Evolutionary conservation across 2,797 vertebrate genomes (phyloP).

Genomic region (Diglossa cyanea): DNA sequence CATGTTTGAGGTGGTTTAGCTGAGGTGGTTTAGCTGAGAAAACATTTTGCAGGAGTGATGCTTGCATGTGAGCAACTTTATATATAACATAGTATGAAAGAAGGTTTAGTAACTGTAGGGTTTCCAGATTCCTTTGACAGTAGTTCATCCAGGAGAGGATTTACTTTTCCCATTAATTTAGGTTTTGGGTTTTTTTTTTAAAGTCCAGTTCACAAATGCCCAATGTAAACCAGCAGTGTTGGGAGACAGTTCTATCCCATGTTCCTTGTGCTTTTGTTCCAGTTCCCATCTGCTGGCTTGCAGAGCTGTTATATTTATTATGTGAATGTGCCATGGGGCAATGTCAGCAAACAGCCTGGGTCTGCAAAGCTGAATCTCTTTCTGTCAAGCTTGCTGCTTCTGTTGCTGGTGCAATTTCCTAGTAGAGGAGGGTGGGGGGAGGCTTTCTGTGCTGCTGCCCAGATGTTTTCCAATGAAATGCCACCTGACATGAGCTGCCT

Average conservation of each 20-base stretch:
- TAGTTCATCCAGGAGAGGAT: background rate
- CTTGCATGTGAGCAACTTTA: background rate
- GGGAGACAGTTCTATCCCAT: background rate
- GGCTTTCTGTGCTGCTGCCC: background rate
- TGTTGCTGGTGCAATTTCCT: background rate
- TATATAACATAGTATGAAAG: background rate
- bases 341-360: background rate
- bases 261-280: background rate
- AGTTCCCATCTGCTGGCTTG: background rate
- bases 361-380: background rate
- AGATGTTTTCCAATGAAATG: background rate
- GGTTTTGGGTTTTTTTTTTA: background rate
- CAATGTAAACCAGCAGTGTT: background rate
- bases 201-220: background rate
- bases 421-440: background rate
- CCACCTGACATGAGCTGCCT: background rate
- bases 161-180: background rate
- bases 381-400: background rate
- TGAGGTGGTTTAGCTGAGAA: background rate
- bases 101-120: background rate
- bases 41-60: background rate
- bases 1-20: background rate
- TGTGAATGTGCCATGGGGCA: background rate
- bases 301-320: background rate
- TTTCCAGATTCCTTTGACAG: background rate